Conservation (phyloP, 2,888 invertebrate species). For the Pegoplata infirma region DNA sequence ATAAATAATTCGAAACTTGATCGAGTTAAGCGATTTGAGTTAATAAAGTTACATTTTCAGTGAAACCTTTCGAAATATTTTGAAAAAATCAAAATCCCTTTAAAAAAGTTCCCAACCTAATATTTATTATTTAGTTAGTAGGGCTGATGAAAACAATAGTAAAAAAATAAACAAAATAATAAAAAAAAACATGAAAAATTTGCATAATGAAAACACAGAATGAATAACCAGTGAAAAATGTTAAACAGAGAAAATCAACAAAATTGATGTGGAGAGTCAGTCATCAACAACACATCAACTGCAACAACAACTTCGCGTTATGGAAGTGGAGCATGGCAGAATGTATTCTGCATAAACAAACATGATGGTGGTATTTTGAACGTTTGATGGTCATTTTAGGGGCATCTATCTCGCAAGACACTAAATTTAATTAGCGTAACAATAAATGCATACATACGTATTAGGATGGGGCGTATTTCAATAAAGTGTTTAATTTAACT, state of each 20-base stretch:
- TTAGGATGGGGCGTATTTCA: no score
- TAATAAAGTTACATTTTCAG: no score
- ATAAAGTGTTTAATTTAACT: no score
- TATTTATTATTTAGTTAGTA: no score
- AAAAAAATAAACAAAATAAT: neutral
- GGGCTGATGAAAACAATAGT: neutral
- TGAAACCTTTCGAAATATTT: no score
- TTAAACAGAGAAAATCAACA: slow-evolving; percentile 34
- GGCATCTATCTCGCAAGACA: slow-evolving; percentile 39
- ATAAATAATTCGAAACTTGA: no score
- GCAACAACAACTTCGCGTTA: neutral
- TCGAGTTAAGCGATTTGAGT: no score
- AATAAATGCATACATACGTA: neutral
- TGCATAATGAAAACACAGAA: slow-evolving; percentile 17
- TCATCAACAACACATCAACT: neutral
- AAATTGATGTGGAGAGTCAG: slow-evolving; percentile 3
- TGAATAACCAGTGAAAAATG: slow-evolving; percentile 42
- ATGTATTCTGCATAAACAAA: slow-evolving; percentile 34
- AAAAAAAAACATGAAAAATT: slow-evolving; percentile 30
- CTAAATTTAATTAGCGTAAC: slow-evolving; percentile 39
- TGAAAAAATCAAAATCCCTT: no score
- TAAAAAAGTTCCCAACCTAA: no score
- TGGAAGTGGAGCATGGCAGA: slow-evolving; percentile 43
- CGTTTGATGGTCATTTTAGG: slow-evolving; percentile 47
- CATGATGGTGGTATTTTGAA: slow-evolving; percentile 9